Percentiles rank a stretch among this genome's conserved stretches.
phyloP scores from a whole-genome alignment of 1,140 invertebrate genomes.

The Pogonus chalceus region DNA sequence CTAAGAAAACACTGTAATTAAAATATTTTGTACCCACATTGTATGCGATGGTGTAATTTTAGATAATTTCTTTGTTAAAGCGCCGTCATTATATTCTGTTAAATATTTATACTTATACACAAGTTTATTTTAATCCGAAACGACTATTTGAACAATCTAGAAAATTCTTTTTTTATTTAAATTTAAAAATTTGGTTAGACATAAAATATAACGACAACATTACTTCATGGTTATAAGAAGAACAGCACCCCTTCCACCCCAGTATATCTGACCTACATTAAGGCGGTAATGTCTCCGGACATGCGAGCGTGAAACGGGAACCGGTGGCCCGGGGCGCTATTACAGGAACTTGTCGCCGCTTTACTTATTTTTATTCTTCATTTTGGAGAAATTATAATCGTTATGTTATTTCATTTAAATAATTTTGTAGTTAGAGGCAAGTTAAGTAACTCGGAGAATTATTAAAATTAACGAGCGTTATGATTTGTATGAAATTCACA shows the following conservation, averaged over 20 bases:
- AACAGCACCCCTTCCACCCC: no score
- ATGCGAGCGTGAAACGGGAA: neutral
- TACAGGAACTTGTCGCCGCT: no score
- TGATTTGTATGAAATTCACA: conserved; percentile 1
- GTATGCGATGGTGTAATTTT: neutral
- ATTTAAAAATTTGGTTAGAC: no score
- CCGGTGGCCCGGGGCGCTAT: no score
- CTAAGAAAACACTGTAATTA: conserved; percentile 1
- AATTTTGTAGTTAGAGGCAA: neutral
- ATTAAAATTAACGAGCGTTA: conserved; percentile 1
- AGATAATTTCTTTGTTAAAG: no score
- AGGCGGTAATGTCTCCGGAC: conserved; percentile 1
- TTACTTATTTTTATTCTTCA: neutral
- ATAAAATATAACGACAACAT: no score
- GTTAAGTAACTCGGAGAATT: neutral
- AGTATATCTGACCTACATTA: neutral
- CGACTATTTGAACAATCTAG: no score
- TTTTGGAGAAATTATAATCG: conserved; percentile 3
- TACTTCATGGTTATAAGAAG: no score
- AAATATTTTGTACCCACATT: conserved; percentile 5
- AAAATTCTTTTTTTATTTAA: no score
- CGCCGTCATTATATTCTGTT: no score
- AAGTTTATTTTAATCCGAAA: no score
- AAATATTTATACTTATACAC: no score
- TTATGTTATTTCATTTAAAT: conserved; percentile 7